Percentiles rank a stretch among this genome's conserved stretches.
phyloP scores from a whole-genome alignment of 2,888 invertebrate genomes.

The Geotrupes spiniger region DNA sequence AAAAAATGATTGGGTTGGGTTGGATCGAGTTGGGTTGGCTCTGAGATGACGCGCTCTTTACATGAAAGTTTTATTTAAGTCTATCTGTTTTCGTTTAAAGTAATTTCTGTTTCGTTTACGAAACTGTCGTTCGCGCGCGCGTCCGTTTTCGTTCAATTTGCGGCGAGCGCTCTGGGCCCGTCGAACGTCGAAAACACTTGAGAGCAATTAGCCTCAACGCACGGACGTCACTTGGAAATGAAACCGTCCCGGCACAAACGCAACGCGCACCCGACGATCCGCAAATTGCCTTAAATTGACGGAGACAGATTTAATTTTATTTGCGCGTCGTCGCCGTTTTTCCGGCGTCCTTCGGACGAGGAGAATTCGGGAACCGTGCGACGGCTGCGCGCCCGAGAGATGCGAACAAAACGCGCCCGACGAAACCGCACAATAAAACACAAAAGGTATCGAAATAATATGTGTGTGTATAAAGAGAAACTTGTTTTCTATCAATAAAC shows the following conservation, averaged over 20 bases:
- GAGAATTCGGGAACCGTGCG: no score
- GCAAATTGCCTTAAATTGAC: constrained; percentile 30
- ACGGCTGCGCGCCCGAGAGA: no score
- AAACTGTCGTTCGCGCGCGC: no score
- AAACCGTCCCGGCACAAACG: constrained; percentile 1
- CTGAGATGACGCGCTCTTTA: no score
- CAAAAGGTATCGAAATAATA: constrained; percentile 5
- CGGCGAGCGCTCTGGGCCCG: background rate
- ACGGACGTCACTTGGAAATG: constrained; percentile 14
- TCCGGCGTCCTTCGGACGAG: no score
- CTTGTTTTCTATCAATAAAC: constrained; percentile 7
- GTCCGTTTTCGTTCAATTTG: no score
- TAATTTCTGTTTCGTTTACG: no score
- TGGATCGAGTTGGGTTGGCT: no score
- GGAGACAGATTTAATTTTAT: constrained; percentile 24
- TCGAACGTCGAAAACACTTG: constrained; percentile 1
- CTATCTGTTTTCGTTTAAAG: no score
- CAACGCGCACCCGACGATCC: constrained; percentile 31
- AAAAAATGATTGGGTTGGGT: no score
- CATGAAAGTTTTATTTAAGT: no score
- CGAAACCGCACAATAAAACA: constrained; percentile 1
- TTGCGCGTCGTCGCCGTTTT: background rate
- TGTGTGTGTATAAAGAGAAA: constrained; percentile 8
- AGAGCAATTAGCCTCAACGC: constrained; percentile 13
- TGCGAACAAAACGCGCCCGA: background rate